These are phyloP conservation scores for Metridium senile DNA, from an alignment of 92 coral and sea anemone genomes.

Conservation along the genomic window DNA sequence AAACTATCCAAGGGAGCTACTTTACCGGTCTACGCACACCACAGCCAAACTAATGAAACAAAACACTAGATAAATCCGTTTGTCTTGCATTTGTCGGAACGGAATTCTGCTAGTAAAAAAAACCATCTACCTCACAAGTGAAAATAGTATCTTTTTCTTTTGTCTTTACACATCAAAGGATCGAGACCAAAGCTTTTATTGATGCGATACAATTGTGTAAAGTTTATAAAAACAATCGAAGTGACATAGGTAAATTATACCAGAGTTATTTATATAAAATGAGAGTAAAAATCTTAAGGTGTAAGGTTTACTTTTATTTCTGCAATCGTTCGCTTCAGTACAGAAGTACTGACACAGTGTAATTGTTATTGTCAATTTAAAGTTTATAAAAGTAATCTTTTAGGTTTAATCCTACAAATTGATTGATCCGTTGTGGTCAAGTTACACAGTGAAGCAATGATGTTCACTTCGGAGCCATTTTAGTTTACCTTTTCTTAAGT, in stretches of 20 bases:
- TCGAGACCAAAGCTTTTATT: not conserved
- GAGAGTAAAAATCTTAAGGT: not conserved
- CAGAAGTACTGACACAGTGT: not conserved
- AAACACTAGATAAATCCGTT: conserved; percentile 22
- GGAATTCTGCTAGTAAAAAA: conserved; percentile 5
- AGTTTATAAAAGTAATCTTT: conserved; percentile 1
- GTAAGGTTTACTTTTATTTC: not conserved
- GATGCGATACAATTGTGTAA: not conserved
- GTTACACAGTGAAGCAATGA: not conserved
- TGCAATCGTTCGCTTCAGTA: too few species aligned
- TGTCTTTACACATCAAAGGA: not conserved
- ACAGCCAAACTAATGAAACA: conserved; percentile 5
- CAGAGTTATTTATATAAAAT: not conserved
- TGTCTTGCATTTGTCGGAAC: not conserved
- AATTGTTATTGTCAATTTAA: not conserved
- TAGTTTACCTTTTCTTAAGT: not conserved
- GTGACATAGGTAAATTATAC: not conserved
- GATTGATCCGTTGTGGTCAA: not conserved
- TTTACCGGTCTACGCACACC: not conserved
- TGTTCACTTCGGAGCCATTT: conserved; percentile 9
- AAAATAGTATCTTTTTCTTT: conserved; percentile 8
- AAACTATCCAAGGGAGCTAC: conserved; percentile 8
- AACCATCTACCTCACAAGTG: not conserved
- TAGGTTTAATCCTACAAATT: not conserved
- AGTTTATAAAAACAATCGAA: not conserved